Evolutionary conservation across 2,888 invertebrate species (phyloP).

Genomic region (Sinelater perroti): DNA sequence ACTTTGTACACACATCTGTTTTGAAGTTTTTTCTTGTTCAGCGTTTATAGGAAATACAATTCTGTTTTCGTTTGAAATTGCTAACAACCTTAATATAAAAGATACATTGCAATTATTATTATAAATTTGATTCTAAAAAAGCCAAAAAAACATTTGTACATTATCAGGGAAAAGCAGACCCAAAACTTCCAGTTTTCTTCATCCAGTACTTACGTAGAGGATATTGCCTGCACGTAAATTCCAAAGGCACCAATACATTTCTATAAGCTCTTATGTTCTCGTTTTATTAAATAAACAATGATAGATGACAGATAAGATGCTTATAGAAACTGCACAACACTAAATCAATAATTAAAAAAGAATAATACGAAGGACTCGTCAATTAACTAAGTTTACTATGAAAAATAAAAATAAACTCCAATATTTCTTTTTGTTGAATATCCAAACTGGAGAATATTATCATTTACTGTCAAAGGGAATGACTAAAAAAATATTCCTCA

Average conservation of each 20-base stretch:
- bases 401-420: no score
- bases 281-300: no score
- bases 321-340: no score
- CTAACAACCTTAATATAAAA: slow-evolving; percentile 18
- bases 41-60: slow-evolving; percentile 13
- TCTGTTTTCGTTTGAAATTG: not conserved
- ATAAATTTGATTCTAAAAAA: slow-evolving; percentile 7
- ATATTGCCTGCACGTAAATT: no score
- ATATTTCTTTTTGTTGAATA: not conserved
- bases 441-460: not conserved
- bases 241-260: no score
- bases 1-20: slow-evolving; percentile 2
- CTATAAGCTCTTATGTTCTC: no score
- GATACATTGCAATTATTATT: slow-evolving; percentile 11
- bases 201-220: not conserved
- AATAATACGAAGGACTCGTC: no score
- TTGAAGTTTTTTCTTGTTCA: slow-evolving; percentile 11
- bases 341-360: no score
- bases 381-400: no score
- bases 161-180: not conserved
- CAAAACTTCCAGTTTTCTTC: not conserved
- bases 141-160: slow-evolving; percentile 1
- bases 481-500: slow-evolving; percentile 3
- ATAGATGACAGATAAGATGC: no score
- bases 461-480: not conserved